A percentile compares a stretch with the other conserved stretches of the same genome.
These are phyloP conservation scores for Chaetodon trifasciatus DNA, from an alignment of 2,797 vertebrate species.

Conservation along the genomic window DNA sequence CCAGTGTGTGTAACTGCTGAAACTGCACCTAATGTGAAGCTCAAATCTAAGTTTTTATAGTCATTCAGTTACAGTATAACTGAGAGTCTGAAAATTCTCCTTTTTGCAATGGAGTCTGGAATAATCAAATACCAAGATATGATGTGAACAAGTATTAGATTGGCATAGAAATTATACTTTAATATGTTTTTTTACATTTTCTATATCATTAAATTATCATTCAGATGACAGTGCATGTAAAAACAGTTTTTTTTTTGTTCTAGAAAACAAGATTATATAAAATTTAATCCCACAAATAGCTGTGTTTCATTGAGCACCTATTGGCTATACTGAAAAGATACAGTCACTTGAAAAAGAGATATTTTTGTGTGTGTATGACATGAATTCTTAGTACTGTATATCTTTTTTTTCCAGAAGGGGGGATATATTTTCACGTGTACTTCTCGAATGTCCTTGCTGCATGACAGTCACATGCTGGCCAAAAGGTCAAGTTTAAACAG, in stretches of 20 bases:
- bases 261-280: no score
- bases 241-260: background rate
- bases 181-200: no score
- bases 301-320: background rate
- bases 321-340: background rate
- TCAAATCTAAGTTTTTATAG: background rate
- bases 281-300: background rate
- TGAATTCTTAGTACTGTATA: background rate
- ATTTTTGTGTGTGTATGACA: background rate
- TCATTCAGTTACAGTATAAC: background rate
- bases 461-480: constrained; percentile 45
- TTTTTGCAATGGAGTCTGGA: background rate
- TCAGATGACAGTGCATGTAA: no score
- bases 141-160: background rate
- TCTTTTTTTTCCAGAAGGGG: background rate
- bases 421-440: constrained; percentile 7
- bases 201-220: no score
- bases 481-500: constrained; percentile 47
- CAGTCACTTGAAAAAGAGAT: background rate
- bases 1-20: background rate
- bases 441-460: background rate
- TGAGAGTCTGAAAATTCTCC: background rate
- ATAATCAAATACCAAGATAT: background rate
- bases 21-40: background rate
- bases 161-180: background rate